A percentile compares a stretch with the other conserved stretches of the same genome.
Evolutionary conservation across 2,797 vertebrate genomes (phyloP).

Genomic region (Diplodus puntazzo): DNA sequence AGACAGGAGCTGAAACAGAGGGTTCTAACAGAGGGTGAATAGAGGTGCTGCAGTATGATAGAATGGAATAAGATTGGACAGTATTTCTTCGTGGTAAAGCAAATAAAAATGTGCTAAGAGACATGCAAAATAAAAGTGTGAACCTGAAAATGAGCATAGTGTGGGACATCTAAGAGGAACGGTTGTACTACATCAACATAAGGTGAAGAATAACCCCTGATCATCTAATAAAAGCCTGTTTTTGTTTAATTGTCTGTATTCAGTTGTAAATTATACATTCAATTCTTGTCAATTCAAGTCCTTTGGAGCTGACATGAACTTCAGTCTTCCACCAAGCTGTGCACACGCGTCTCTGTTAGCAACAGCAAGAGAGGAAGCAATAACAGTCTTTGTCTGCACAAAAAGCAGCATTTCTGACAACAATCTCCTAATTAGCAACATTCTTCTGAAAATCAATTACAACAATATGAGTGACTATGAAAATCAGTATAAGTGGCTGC

Average conservation of each 20-base stretch:
- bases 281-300: background rate
- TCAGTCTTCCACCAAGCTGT: background rate
- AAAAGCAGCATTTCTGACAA: background rate
- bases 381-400: background rate
- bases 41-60: too few relatives aligned
- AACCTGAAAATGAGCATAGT: too few relatives aligned
- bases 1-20: too few relatives aligned
- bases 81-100: too few relatives aligned
- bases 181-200: too few relatives aligned
- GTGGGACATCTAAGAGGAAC: too few relatives aligned
- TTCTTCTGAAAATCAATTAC: constrained; percentile 11
- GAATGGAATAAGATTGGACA: too few relatives aligned
- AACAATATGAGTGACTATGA: background rate
- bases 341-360: background rate
- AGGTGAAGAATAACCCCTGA: too few relatives aligned
- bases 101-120: too few relatives aligned
- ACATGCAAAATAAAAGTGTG: too few relatives aligned
- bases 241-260: background rate
- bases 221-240: too few relatives aligned
- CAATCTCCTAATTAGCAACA: constrained; percentile 13
- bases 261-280: background rate
- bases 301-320: constrained; percentile 1
- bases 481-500: background rate
- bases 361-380: constrained; percentile 14
- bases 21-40: too few relatives aligned